These are phyloP conservation scores for Chamaetylas fuelleborni DNA, from an alignment of 2,113 vertebrate species.

Conservation along the genomic window DNA sequence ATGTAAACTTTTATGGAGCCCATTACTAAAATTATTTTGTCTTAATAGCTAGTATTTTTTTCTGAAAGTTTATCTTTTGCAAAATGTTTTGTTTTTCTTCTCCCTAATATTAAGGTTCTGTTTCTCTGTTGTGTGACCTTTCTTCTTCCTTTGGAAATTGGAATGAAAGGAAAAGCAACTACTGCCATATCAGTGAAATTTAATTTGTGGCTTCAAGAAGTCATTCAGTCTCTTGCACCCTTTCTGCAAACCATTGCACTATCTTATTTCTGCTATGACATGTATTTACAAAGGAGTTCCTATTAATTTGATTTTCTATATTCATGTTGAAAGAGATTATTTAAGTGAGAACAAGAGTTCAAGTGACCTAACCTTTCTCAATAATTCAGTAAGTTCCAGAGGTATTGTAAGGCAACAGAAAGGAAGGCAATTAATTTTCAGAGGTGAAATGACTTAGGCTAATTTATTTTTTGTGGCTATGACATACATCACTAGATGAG, in stretches of 20 bases:
- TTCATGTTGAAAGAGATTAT: background rate
- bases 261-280: background rate
- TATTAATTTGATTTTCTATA: background rate
- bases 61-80: background rate
- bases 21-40: background rate
- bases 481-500: background rate
- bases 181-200: background rate
- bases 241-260: background rate
- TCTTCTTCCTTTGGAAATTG: background rate
- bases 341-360: background rate
- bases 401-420: background rate
- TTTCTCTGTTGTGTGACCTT: background rate
- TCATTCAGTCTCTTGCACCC: background rate
- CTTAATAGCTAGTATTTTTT: background rate
- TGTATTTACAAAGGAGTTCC: background rate
- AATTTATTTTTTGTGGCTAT: background rate
- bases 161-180: background rate
- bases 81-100: background rate
- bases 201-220: background rate
- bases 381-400: conserved; percentile 1
- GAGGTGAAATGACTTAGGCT: background rate
- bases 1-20: background rate
- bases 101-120: background rate
- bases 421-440: conserved; percentile 22
- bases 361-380: conserved; percentile 17